Evolutionary conservation across 1,140 invertebrate species (phyloP), one percentile per base, ranked within the genome.

Genomic region (Nautilus pompilius): DNA sequence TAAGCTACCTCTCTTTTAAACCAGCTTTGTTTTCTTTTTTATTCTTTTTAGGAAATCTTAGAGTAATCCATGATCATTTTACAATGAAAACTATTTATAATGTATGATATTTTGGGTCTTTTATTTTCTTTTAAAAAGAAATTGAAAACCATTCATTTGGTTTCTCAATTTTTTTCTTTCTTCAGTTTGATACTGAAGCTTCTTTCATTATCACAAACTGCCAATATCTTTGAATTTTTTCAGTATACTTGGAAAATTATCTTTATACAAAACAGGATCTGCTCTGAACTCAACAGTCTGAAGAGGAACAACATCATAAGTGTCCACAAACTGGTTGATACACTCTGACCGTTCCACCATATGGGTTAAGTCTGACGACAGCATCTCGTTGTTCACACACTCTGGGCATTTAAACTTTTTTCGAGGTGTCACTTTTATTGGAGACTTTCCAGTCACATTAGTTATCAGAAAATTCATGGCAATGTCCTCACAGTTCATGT

Each of bases 401-500:
- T 96, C 92, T 0, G 94, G 94, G 81, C 95, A 98, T 82, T 96
- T 95, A 83, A 98, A 98, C 78, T 98, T 98, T 77, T 98, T 98
- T n/a, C 95, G 87, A 0, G 95, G 94, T 1, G 93, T 91, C n/a
- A 97, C 92, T 85, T 98, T 97, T 51, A 98, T 94, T 0, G 95
- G 94, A 22, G 93, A 89, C 85, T 96, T 96, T 2, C 95, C 88
- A 0, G 96, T 98, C 29, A 98, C 85, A 80, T 99, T 96, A 13
- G 96, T 92, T 30, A 99, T 93, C 0, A 99, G 87, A 84, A 99
- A 99, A 81, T 99, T 99, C 95, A 99, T 99, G 3, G 97, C 96
- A 70, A 99, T 97, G 83, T 99, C 97, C 84, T 99, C 97, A 83
- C 97, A 99, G 81, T 99, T 99, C 93, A 98, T 98, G 72, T 93